Conservation (phyloP, 2,888 invertebrate genomes). For the Heliconius charithonia region DNA sequence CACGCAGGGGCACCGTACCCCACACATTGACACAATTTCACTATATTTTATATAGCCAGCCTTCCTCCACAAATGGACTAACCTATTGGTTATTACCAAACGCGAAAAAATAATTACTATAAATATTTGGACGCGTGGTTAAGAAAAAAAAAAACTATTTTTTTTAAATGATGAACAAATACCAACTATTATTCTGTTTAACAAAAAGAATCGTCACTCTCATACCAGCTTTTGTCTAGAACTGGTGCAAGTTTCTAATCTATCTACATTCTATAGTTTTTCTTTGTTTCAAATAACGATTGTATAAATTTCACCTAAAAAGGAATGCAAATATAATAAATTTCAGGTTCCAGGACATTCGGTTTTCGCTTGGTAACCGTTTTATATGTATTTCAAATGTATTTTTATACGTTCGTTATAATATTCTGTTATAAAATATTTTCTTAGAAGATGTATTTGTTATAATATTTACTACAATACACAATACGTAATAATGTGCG, state of each 20-base stretch:
- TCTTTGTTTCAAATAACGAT: slow-evolving; percentile 43
- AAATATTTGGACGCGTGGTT: too few relatives aligned
- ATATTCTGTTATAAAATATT: background rate
- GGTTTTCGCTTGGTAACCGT: slow-evolving; percentile 12
- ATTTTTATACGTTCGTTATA: slow-evolving; percentile 14
- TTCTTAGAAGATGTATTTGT: background rate
- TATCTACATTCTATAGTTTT: slow-evolving; percentile 27
- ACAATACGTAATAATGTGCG: too few relatives aligned
- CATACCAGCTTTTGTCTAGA: slow-evolving; percentile 35
- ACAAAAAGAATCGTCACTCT: background rate
- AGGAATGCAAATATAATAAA: slow-evolving; percentile 29
- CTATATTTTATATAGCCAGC: too few relatives aligned
- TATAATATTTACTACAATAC: background rate
- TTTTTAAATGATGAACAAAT: too few relatives aligned
- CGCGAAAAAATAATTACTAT: too few relatives aligned
- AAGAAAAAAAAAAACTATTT: too few relatives aligned
- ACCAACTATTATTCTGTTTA: background rate
- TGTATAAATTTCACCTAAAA: slow-evolving; percentile 31
- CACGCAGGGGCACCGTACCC: too few relatives aligned
- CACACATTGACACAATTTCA: too few relatives aligned
- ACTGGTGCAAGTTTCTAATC: slow-evolving; percentile 40
- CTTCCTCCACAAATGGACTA: too few relatives aligned
- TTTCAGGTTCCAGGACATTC: slow-evolving; percentile 32
- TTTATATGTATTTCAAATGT: background rate
- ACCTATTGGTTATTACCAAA: too few relatives aligned